Base-by-base conservation (phyloP, 2,113 vertebrate species). In the Hucho hucho region DNA sequence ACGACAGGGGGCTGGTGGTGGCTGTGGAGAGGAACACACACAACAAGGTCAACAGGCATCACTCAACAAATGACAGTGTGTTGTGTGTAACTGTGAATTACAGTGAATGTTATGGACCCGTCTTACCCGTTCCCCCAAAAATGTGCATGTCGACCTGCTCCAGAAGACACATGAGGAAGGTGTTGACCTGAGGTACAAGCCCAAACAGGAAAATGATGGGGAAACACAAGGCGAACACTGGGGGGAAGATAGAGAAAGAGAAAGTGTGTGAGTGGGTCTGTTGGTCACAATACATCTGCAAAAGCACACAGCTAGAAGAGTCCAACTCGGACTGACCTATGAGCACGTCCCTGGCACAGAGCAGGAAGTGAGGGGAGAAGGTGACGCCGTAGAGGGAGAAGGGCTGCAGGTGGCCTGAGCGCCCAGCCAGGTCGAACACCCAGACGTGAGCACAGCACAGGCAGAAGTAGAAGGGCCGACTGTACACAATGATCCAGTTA, bases 171-270 rank as follows among this genome's bases (percentile, higher is more conserved):
- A 97, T 97, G 86, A 96, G 84, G 87, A 96, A 97, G 26, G 97
- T 99, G 92, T 99, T 96, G 90, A 99, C 95, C 91, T 99, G 97
- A 63, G 98, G 98, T 82, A 99, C 96, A 81, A 99, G 95, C 28
- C 98, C 98, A n/a, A 99, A 91, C 70, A 99, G 94, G 84, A 98
- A 99, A 76, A 94, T 95, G 46, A 95, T 88, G 4, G 98, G 98
- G 88, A 99, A 99, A 90, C 96, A 98, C 87, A 95, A 96, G 1
- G 96, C 92, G 82, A 98, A 96, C 5, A 93, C 98, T 99, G 89
- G 66, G 88, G 92, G 74, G 68, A 78, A 75, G 37, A 43, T 11
- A 4, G 86, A 75, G 76, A 65, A 29, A 29, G 46, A 32, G 95
- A 11, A 32, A 11, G 29, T 16, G 26, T 12, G 64, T 29, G 18